phyloP scores from a whole-genome alignment of 2,888 invertebrate genomes.

The Rhorus exstirpatorius region DNA sequence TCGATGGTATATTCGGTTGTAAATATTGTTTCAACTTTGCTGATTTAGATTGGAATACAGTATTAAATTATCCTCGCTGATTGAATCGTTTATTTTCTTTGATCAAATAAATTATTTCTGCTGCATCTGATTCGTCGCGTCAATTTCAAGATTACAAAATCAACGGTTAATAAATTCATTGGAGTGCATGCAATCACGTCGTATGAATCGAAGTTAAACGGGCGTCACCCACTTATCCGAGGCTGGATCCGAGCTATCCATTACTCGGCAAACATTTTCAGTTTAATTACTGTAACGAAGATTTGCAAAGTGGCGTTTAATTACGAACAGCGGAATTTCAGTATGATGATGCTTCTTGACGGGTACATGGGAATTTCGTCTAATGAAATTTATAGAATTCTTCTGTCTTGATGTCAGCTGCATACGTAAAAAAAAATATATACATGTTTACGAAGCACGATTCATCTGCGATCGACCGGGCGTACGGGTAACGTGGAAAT shows the following conservation, averaged over 20 bases:
- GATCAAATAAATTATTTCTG: background rate
- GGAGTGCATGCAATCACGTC: background rate
- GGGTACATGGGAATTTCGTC: background rate
- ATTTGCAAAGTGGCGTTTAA: constrained; percentile 17
- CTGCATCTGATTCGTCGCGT: background rate
- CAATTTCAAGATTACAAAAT: background rate
- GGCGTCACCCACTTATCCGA: background rate
- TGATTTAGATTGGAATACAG: background rate
- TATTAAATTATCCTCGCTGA: background rate
- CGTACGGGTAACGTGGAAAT: background rate
- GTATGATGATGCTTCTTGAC: constrained; percentile 14
- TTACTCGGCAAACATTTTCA: constrained; percentile 28
- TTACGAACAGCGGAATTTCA: constrained; percentile 31
- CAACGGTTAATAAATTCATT: background rate
- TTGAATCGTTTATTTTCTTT: background rate
- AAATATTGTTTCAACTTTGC: no score
- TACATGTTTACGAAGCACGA: no score
- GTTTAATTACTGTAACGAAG: constrained; percentile 23
- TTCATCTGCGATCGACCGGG: no score
- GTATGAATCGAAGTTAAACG: background rate
- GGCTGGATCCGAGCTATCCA: background rate
- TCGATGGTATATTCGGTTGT: no score
- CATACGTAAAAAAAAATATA: background rate
- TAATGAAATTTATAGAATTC: constrained; percentile 7
- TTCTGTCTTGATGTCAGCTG: no score